Conservation (phyloP, 64 coral and sea anemone genomes). For the Montipora capricornis region DNA sequence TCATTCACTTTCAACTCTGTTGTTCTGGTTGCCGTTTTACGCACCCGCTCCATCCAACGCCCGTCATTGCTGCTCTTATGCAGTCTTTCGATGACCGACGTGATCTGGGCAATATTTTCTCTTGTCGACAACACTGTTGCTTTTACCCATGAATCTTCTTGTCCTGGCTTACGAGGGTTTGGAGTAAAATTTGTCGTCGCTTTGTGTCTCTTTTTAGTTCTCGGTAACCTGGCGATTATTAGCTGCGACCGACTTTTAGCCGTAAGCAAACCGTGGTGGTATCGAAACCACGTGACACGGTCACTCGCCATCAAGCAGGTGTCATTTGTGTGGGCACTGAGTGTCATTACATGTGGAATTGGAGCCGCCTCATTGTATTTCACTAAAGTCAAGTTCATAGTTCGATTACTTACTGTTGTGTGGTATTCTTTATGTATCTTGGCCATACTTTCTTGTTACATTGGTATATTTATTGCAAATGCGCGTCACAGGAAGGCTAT, state of each 20-base stretch:
- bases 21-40: background rate
- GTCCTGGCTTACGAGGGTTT: background rate
- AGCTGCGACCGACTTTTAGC: background rate
- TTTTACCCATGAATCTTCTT: background rate
- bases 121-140: background rate
- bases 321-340: background rate
- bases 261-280: slow-evolving; percentile 11
- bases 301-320: background rate
- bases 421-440: background rate
- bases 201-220: background rate
- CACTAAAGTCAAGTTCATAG: background rate
- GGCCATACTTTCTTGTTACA: background rate
- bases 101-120: background rate
- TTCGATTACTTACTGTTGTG: too few relatives aligned
- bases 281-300: background rate
- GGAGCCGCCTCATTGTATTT: background rate
- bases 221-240: background rate
- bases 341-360: background rate
- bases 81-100: slow-evolving; percentile 3
- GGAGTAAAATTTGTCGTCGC: too few relatives aligned
- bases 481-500: background rate
- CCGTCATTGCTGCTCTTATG: background rate
- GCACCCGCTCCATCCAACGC: background rate
- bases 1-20: background rate
- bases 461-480: slow-evolving; percentile 5